Evolutionary conservation across 2,888 invertebrate species (phyloP).

Genomic region (Agonopterix subpropinquella): DNA sequence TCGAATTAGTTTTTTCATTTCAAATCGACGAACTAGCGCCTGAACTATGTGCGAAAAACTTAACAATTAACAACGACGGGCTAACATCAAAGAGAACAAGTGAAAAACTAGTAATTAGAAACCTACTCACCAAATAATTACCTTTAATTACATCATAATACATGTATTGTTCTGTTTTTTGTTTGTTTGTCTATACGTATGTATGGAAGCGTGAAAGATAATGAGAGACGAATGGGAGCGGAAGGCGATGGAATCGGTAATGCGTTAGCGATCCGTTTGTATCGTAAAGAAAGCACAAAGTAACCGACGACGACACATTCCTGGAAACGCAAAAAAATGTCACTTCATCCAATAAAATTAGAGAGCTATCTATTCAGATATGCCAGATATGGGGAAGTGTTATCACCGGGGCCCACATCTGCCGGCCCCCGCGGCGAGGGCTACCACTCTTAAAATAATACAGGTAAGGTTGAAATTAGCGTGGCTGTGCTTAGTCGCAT

Average conservation of each 20-base stretch:
- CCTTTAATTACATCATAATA: no score
- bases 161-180: no score
- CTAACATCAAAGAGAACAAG: no score
- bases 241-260: neutral
- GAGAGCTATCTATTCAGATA: slow-evolving; percentile 51
- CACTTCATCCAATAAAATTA: slow-evolving; percentile 32
- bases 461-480: neutral
- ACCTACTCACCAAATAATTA: no score
- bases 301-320: neutral
- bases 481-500: neutral
- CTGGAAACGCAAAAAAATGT: slow-evolving; percentile 16
- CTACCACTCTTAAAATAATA: neutral
- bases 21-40: no score
- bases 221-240: no score
- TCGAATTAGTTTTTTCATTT: no score
- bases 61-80: no score
- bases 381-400: slow-evolving; percentile 29
- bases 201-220: no score
- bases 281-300: neutral
- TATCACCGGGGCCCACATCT: slow-evolving; percentile 7
- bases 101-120: no score
- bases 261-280: neutral
- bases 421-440: slow-evolving; percentile 14
- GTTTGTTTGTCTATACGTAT: no score
- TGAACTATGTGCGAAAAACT: no score